Evolutionary conservation across 2,113 vertebrate genomes (phyloP).

Genomic region (Tupaia chinensis): DNA sequence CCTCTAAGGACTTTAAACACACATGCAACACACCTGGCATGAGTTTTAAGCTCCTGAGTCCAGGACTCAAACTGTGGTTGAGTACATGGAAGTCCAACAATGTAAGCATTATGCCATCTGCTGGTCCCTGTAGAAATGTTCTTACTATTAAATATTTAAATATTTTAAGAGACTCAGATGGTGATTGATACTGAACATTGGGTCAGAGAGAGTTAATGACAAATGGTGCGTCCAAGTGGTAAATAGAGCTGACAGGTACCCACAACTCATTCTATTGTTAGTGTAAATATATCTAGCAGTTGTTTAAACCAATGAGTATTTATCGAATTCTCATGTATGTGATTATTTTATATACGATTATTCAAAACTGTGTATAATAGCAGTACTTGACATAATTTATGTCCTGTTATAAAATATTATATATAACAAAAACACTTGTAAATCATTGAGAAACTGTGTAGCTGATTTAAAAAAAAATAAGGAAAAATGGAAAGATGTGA

Average conservation of each 20-base stretch:
- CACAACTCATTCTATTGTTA: background rate
- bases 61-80: too few relatives aligned
- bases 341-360: background rate
- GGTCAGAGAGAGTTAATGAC: background rate
- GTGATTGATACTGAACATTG: background rate
- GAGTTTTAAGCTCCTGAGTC: too few relatives aligned
- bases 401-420: background rate
- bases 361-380: background rate
- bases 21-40: too few relatives aligned
- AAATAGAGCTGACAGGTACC: background rate
- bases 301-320: background rate
- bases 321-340: background rate
- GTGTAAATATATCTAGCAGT: background rate
- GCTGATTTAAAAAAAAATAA: background rate
- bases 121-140: background rate
- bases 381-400: background rate
- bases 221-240: background rate
- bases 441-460: background rate
- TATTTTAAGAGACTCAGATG: background rate
- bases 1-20: too few relatives aligned
- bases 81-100: too few relatives aligned
- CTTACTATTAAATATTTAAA: background rate
- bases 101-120: too few relatives aligned
- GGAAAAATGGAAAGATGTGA: background rate
- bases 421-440: background rate